Percentiles rank a stretch among this genome's conserved stretches.
phyloP scores from a whole-genome alignment of 2,797 vertebrate genomes.

The Sebastes vulpes region DNA sequence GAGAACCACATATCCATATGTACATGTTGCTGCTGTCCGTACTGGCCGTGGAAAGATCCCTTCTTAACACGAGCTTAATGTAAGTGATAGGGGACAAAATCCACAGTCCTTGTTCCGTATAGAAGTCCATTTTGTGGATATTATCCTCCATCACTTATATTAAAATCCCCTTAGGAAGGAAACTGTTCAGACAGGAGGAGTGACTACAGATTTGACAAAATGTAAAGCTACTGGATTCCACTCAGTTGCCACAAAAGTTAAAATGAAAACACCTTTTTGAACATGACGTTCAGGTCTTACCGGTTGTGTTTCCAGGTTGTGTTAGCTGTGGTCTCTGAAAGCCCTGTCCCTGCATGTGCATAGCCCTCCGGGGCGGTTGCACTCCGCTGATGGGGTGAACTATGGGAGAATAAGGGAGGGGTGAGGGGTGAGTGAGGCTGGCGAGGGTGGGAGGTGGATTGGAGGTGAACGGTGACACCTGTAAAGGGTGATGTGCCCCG shows the following conservation, averaged over 20 bases:
- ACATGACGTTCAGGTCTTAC: slow-evolving; percentile 59
- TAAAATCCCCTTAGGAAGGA: neutral
- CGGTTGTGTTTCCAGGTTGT: slow-evolving; percentile 66
- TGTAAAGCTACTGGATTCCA: neutral
- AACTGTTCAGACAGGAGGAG: neutral
- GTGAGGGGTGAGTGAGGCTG: slow-evolving; percentile 83
- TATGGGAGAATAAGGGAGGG: slow-evolving; percentile 69
- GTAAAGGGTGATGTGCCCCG: slow-evolving; percentile 56
- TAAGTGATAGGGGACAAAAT: no score
- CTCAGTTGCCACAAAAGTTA: neutral
- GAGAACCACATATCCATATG: neutral
- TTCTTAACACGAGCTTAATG: accelerated
- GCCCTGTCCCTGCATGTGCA: slow-evolving; percentile 65
- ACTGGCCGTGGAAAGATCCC: neutral
- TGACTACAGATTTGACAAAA: neutral
- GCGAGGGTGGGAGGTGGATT: slow-evolving; percentile 68
- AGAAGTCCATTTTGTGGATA: neutral
- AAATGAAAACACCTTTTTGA: neutral
- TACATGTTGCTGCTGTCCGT: neutral
- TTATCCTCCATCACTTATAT: neutral
- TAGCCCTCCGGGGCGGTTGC: slow-evolving; percentile 67
- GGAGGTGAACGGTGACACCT: slow-evolving; percentile 38
- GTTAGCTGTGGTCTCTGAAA: slow-evolving; percentile 69
- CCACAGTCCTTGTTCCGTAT: accelerated
- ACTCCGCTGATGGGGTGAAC: slow-evolving; percentile 52